Conservation (phyloP, 1,140 invertebrate species). For the Saxidomus purpurata region DNA sequence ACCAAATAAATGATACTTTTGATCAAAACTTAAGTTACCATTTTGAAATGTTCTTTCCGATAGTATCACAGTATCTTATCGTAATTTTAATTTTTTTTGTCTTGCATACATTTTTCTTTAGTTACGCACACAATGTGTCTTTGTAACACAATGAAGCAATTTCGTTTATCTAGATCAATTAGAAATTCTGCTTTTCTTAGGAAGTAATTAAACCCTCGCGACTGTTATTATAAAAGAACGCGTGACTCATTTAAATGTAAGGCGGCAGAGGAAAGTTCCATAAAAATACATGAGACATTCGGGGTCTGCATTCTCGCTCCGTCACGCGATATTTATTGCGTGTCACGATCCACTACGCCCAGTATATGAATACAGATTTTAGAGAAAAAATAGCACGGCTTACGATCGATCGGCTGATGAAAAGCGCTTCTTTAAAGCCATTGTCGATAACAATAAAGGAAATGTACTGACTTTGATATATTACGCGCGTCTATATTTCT, state of each 20-base stretch:
- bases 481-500: constrained; percentile 24
- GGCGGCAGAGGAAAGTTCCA: background rate
- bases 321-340: constrained; percentile 47
- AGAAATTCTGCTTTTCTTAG: background rate
- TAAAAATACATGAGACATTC: background rate
- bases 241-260: constrained; percentile 7
- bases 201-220: constrained; percentile 3
- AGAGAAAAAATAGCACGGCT: background rate
- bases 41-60: too few species aligned
- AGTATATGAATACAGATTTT: constrained; percentile 42
- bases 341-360: constrained; percentile 18
- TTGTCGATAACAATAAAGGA: constrained; percentile 9
- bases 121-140: too few species aligned
- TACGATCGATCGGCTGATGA: constrained; percentile 18
- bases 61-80: too few species aligned
- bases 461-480: constrained; percentile 30
- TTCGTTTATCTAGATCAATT: constrained; percentile 7
- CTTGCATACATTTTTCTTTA: too few species aligned
- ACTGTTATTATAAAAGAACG: background rate
- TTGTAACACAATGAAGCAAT: background rate
- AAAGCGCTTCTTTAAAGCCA: constrained; percentile 14
- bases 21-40: too few species aligned
- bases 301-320: background rate
- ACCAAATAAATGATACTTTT: too few species aligned
- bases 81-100: too few species aligned